Evolutionary conservation across 2,888 invertebrate species (phyloP), one percentile per base, ranked within the genome.

Genomic region (Parnassius glacialis): DNA sequence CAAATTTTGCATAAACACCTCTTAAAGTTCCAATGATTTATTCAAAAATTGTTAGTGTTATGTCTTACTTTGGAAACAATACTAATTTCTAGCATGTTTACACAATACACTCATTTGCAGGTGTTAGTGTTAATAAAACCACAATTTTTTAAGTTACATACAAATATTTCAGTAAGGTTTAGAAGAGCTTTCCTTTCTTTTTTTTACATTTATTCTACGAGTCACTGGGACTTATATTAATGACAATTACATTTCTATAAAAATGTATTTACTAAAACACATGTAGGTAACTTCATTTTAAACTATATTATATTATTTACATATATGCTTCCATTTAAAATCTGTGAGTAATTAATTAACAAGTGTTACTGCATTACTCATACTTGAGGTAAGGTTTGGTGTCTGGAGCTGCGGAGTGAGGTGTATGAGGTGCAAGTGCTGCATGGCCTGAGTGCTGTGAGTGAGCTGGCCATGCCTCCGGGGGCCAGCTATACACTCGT

Each of bases 381-480:
- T 91, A 91, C 74, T 91, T 89, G 81, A 90, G 87, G 83, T 91
- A 91, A 75, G 88, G 84, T 77, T 91, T 90, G 70, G 84, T 74
- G 65, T 87, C 85, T 0, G 79, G 78, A 51, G 71, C 74, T 50
- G 73, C 73, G 34, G 71, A 70, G 65, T 61, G 74, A 55, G 67
- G 70, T 51, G 80, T 75, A 78, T 79, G 80, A 13, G 78, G 78
- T 48, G 81, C 80, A 0, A 74, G 76, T 16, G 74, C 73, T 64
- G 67, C 64, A 53, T 73, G 70, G 66, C 72, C 61, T 65, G 71
- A 45, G 74, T 77, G 67, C 75, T 82, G 65, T 12, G 74, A 73
- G 58, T 69, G 73, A n/a, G 52, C 67, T 64, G 68, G 70, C 76
- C 74, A 75, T 2, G 78, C 74, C 51, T 78, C 79, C 7, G 76